phyloP scores from a whole-genome alignment of 2,888 invertebrate species.

The Orthosia gothica region DNA sequence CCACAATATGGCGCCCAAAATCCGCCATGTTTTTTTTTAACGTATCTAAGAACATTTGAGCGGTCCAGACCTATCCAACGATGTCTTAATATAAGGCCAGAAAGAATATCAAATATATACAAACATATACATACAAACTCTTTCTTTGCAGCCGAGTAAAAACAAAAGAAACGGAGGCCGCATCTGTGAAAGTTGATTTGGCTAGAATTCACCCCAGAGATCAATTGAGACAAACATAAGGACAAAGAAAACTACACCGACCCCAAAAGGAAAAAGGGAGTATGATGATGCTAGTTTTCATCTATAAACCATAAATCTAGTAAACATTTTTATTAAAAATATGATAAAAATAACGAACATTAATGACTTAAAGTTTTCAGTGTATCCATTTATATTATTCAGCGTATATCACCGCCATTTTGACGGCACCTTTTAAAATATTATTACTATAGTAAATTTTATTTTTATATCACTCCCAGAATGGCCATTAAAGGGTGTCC shows the following conservation, averaged over 20 bases:
- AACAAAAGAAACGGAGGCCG: no score
- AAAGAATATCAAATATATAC: no score
- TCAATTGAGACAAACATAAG: no score
- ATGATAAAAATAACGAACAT: constrained; percentile 28
- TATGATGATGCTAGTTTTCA: background rate
- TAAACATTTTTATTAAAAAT: background rate
- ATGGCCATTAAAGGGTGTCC: constrained; percentile 32
- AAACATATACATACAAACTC: no score
- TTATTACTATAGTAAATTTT: constrained; percentile 15
- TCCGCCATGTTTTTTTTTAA: no score
- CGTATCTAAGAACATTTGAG: no score
- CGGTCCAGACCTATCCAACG: no score
- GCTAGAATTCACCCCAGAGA: no score
- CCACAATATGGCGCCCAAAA: no score
- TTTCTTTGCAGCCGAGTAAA: no score
- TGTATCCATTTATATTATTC: constrained; percentile 41
- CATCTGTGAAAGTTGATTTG: no score
- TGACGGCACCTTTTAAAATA: constrained; percentile 26
- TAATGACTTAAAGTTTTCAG: constrained; percentile 24
- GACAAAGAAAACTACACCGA: background rate
- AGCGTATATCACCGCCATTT: constrained; percentile 13
- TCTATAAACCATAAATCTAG: background rate
- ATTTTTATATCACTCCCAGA: constrained; percentile 19
- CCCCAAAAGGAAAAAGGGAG: background rate
- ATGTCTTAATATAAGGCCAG: no score